phyloP scores from a whole-genome alignment of 2,888 invertebrate genomes.

The Molorchus minor region DNA sequence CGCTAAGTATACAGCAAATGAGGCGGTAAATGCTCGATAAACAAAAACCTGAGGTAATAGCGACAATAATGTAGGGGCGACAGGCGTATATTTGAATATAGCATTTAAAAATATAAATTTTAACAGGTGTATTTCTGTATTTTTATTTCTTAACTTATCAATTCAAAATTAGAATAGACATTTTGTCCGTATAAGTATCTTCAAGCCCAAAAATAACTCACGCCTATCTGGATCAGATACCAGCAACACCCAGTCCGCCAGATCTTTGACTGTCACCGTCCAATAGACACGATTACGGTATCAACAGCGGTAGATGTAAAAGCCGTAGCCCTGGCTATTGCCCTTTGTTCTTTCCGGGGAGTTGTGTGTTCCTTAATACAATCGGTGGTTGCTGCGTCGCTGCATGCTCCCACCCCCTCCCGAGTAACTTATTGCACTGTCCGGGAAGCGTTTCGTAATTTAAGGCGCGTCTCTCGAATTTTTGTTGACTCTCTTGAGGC shows the following conservation, averaged over 20 bases:
- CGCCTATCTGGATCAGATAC: neutral
- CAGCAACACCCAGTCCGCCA: neutral
- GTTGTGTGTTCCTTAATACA: neutral
- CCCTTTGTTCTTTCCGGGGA: constrained; percentile 9
- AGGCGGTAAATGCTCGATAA: too few relatives aligned
- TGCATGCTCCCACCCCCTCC: constrained; percentile 17
- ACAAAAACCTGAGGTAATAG: too few relatives aligned
- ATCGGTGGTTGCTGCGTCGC: constrained; percentile 3
- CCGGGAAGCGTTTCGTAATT: constrained; percentile 8
- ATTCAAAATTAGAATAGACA: too few relatives aligned
- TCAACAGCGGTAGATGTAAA: constrained; percentile 11
- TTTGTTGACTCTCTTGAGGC: constrained; percentile 6
- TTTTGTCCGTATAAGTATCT: too few relatives aligned
- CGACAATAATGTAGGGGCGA: too few relatives aligned
- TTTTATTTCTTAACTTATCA: too few relatives aligned
- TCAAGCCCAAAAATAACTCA: too few relatives aligned
- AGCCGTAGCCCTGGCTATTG: neutral
- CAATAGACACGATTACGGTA: constrained; percentile 5
- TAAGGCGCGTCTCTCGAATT: constrained; percentile 7
- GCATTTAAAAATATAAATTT: too few relatives aligned
- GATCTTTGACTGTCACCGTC: neutral
- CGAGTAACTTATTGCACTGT: constrained; percentile 12
- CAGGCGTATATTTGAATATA: too few relatives aligned
- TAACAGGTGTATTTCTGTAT: too few relatives aligned
- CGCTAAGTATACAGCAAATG: too few relatives aligned